Conservation (phyloP, 2,888 invertebrate species). For the Galerucella pusilla region DNA sequence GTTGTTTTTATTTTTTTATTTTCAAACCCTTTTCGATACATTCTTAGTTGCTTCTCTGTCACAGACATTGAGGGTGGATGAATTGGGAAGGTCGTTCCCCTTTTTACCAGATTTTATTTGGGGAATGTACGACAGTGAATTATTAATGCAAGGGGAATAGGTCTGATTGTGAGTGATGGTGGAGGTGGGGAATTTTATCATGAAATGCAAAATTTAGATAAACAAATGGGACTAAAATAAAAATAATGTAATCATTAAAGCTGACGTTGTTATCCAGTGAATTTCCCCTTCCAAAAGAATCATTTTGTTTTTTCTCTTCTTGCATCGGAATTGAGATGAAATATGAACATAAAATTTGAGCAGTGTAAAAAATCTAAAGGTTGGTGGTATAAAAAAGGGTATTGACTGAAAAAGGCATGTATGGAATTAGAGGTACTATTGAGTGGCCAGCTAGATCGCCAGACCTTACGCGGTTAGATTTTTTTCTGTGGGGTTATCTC, state of each 20-base stretch:
- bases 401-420: too few species aligned
- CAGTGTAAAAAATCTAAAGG: too few species aligned
- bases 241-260: neutral
- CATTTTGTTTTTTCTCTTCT: too few species aligned
- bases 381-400: too few species aligned
- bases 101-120: constrained; percentile 22
- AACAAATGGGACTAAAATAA: constrained; percentile 2
- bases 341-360: too few species aligned
- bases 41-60: neutral
- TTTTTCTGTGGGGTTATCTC: too few species aligned
- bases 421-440: too few species aligned
- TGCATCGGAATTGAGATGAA: too few species aligned
- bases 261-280: too few species aligned
- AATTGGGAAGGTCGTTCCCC: constrained; percentile 31
- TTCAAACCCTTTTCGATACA: neutral
- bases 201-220: constrained; percentile 2
- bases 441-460: too few species aligned
- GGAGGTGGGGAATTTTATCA: constrained; percentile 12
- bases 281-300: too few species aligned
- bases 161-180: constrained; percentile 19
- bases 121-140: constrained; percentile 15
- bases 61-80: constrained; percentile 20
- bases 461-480: too few species aligned
- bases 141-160: constrained; percentile 25
- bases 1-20: neutral